Evolutionary conservation across 2,888 invertebrate genomes (phyloP), one percentile per base, ranked within the genome.

Genomic region (Cerastoderma edule): DNA sequence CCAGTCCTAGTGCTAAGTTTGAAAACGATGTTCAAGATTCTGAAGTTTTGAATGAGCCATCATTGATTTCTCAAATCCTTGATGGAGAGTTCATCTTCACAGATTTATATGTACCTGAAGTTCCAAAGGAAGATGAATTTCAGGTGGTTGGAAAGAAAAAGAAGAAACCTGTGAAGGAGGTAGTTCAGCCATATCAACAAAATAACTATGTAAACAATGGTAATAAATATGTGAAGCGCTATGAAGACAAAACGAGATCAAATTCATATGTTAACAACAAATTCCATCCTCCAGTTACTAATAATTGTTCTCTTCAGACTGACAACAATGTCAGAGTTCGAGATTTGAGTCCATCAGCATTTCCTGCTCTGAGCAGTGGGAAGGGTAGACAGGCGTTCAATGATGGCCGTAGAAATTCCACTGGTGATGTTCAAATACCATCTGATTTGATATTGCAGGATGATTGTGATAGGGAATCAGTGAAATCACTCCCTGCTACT

Each of bases 401-500:
- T 35, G 89, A 89, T 19, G 86, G 83, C 13, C 80, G 89, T 13
- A 73, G 89, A 22, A 88, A 87, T 66, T 89, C 89, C 30, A 86
- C 88, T 64, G 90, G 89, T 56, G 89, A 89, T 78, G 83, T 89
- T 63, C 83, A 83, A 39, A 84, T 83, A 32, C 78, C 67, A 65
- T 76, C 81, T 48, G 85, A 82, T 46, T 64, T 85, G n/a, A 84
- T 83, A 78, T 69, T 79, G 63, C 87, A 84, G 35, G 86, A 89
- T 73, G 90, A 90, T 77, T 89, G 90, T 84, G 90, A 90, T 74
- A 83, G 87, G 46, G 90, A 89, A 66, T 90, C 90, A 10, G 90
- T 89, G 46, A 90, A 90, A 78, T 90, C 90, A 22, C 83, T 90
- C 54, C 90, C 90, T 24, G 87, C 86, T 44, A 83, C 83, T 50